These are phyloP conservation scores for Chiloscyllium punctatum DNA, from an alignment of 2,797 vertebrate genomes.

Conservation along the genomic window DNA sequence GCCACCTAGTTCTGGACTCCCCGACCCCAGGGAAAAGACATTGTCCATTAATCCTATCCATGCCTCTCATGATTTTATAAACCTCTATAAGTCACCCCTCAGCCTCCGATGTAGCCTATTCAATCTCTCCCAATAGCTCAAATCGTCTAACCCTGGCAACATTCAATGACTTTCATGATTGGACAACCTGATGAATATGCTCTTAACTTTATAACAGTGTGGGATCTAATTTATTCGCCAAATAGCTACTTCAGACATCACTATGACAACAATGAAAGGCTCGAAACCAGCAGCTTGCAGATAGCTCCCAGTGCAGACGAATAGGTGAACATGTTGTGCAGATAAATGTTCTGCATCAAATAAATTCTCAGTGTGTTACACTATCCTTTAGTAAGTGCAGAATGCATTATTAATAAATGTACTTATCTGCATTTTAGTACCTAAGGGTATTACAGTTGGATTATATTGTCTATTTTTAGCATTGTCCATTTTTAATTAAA, in stretches of 20 bases:
- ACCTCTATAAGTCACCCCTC: no score
- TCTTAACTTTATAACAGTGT: neutral
- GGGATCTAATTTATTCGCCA: constrained; percentile 15
- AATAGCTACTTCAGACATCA: neutral
- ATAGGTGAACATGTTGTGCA: neutral
- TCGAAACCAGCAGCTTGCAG: neutral
- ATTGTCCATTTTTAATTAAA: neutral
- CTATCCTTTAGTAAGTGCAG: no score
- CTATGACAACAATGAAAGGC: neutral
- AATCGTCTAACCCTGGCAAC: no score
- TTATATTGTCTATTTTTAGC: neutral
- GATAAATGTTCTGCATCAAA: neutral
- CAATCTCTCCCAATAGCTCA: no score
- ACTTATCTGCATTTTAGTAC: neutral
- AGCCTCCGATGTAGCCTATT: no score
- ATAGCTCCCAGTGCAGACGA: neutral
- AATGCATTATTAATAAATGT: constrained; percentile 15
- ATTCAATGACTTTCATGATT: neutral
- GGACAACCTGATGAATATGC: neutral
- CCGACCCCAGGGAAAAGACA: no score
- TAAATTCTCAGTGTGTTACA: neutral
- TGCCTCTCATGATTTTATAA: no score
- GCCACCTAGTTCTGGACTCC: no score
- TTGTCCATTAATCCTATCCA: no score
- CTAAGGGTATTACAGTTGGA: neutral